phyloP scores from a whole-genome alignment of 2,888 invertebrate genomes.

The Brenthis ino region DNA sequence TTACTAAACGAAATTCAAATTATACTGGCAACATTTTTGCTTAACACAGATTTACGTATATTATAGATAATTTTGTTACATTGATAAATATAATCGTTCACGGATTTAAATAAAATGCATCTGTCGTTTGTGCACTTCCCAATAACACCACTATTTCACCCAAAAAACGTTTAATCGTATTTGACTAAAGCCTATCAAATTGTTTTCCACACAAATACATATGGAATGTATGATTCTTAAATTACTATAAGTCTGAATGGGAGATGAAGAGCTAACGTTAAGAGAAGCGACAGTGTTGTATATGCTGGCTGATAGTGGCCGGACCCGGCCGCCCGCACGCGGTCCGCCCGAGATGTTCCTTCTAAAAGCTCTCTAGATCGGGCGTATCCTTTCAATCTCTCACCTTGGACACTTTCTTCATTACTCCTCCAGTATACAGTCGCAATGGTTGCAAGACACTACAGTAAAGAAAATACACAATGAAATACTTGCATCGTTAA shows the following conservation, averaged over 20 bases:
- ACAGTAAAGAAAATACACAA: slow-evolving; percentile 41
- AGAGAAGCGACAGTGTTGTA: slow-evolving; percentile 43
- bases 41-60: too few relatives aligned
- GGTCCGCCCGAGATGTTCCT: slow-evolving; percentile 86
- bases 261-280: slow-evolving; percentile 17
- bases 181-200: background rate
- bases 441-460: slow-evolving; percentile 93
- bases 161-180: background rate
- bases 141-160: background rate
- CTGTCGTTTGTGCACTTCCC: background rate
- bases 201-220: background rate
- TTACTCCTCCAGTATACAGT: slow-evolving; percentile 93
- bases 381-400: slow-evolving; percentile 88
- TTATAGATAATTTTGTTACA: too few relatives aligned
- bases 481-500: background rate
- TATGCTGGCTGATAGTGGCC: slow-evolving; percentile 51
- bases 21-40: too few relatives aligned
- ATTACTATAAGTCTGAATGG: slow-evolving; percentile 23
- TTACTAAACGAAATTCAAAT: too few relatives aligned
- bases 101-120: background rate
- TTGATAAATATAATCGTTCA: too few relatives aligned
- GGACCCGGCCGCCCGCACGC: slow-evolving; percentile 85
- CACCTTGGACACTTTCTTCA: slow-evolving; percentile 92
- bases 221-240: slow-evolving; percentile 12
- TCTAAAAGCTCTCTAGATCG: slow-evolving; percentile 89